Conservation (phyloP, 2,888 invertebrate species). For the Criorhina ranunculi region DNA sequence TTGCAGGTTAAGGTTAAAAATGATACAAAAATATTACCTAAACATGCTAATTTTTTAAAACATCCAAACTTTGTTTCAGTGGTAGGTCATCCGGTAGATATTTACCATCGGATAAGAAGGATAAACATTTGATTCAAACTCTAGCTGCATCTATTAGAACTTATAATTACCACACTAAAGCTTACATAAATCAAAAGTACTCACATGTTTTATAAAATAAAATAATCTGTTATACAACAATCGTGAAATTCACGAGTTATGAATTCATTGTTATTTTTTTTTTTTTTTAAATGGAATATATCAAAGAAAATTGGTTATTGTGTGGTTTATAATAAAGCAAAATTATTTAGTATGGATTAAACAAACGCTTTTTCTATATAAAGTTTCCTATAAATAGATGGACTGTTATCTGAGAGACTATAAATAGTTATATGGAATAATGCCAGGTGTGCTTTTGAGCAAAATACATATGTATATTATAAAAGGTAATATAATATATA, state of each 20-base stretch:
- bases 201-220: slow-evolving; percentile 84
- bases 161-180: slow-evolving; percentile 90
- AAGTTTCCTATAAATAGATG: slow-evolving; percentile 8
- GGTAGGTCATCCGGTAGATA: slow-evolving; percentile 79
- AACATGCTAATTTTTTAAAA: not conserved
- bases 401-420: not conserved
- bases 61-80: slow-evolving; percentile 76
- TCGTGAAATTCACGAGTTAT: not conserved
- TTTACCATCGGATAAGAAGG: slow-evolving; percentile 82
- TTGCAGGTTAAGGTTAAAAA: slow-evolving; percentile 79
- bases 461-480: slow-evolving; percentile 28
- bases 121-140: slow-evolving; percentile 86
- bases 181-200: slow-evolving; percentile 91
- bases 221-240: slow-evolving; percentile 4
- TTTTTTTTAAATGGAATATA: not conserved
- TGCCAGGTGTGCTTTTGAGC: slow-evolving; percentile 27
- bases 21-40: too few species aligned
- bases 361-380: slow-evolving; percentile 1
- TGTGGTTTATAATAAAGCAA: slow-evolving; percentile 24
- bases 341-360: slow-evolving; percentile 25
- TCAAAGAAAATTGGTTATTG: slow-evolving; percentile 13
- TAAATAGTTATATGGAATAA: slow-evolving; percentile 9
- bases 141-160: slow-evolving; percentile 89
- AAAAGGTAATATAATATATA: not conserved
- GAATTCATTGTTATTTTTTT: not conserved